Conservation (phyloP, 2,888 invertebrate species). For the Omphaloscelis lunosa region DNA sequence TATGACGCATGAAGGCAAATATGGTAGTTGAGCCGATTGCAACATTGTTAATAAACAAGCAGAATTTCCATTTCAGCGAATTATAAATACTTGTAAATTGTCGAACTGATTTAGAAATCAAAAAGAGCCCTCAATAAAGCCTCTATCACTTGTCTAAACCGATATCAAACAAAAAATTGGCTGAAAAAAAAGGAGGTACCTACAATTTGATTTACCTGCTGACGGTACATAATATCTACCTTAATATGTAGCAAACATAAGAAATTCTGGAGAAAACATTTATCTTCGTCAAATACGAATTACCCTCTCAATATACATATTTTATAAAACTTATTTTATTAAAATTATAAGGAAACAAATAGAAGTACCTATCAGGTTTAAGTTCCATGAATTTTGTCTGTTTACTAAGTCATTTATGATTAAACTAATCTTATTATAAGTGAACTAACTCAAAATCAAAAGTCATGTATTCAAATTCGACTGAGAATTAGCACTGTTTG, state of each 20-base stretch:
- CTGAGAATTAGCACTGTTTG: too few relatives aligned
- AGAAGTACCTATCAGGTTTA: not conserved
- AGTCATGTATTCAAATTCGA: not conserved
- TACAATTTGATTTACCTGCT: slow-evolving; percentile 7
- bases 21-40: not conserved
- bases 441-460: not conserved
- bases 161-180: too few relatives aligned
- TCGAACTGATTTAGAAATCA: too few relatives aligned
- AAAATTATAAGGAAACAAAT: not conserved
- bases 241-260: slow-evolving; percentile 38
- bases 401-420: not conserved
- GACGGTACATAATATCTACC: slow-evolving; percentile 17
- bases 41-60: not conserved
- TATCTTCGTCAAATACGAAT: slow-evolving; percentile 55
- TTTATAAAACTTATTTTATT: slow-evolving; percentile 7
- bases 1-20: not conserved
- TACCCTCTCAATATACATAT: slow-evolving; percentile 15
- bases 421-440: not conserved
- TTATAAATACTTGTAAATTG: too few relatives aligned
- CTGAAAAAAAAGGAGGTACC: too few relatives aligned
- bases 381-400: not conserved
- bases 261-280: slow-evolving; percentile 43
- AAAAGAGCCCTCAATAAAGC: too few relatives aligned
- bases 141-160: too few relatives aligned
- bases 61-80: too few relatives aligned